A percentile compares a stretch with the other conserved stretches of the same genome.
Evolutionary conservation across 2,797 vertebrate species (phyloP).

Genomic region (Heliangelus exortis): DNA sequence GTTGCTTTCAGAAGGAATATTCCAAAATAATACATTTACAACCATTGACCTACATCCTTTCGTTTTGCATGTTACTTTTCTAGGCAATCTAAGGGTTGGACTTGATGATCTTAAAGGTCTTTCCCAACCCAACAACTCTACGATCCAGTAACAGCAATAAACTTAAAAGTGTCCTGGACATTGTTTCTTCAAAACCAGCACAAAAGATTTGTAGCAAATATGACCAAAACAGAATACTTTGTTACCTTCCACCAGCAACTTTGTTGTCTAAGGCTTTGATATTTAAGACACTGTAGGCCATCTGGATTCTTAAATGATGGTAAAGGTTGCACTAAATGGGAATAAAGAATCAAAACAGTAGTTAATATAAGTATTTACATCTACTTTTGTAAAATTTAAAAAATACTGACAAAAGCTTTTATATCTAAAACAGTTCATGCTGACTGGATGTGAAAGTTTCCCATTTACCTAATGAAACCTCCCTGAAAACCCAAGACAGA

Average conservation of each 20-base stretch:
- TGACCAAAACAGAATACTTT: neutral
- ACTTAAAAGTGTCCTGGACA: neutral
- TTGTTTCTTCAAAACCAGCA: neutral
- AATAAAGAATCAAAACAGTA: neutral
- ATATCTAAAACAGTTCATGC: neutral
- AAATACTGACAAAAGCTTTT: neutral
- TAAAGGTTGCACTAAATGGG: neutral
- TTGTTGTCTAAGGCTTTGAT: conserved; percentile 49
- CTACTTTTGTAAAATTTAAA: neutral
- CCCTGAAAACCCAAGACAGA: neutral
- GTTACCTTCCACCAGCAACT: neutral
- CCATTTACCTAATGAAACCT: neutral
- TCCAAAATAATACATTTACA: neutral
- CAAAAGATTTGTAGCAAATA: neutral
- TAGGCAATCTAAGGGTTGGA: neutral
- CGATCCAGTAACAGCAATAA: neutral
- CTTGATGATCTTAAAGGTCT: too few species aligned
- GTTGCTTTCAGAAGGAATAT: neutral
- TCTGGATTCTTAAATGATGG: neutral
- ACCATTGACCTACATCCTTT: neutral
- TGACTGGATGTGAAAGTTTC: neutral
- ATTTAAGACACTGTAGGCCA: conserved; percentile 18
- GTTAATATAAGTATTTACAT: conserved; percentile 12
- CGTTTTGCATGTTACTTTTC: neutral
- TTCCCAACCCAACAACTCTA: too few species aligned